These are phyloP conservation scores for Caenorhabditis auriculariae DNA, from an alignment of 2,888 invertebrate genomes.

Conservation along the genomic window DNA sequence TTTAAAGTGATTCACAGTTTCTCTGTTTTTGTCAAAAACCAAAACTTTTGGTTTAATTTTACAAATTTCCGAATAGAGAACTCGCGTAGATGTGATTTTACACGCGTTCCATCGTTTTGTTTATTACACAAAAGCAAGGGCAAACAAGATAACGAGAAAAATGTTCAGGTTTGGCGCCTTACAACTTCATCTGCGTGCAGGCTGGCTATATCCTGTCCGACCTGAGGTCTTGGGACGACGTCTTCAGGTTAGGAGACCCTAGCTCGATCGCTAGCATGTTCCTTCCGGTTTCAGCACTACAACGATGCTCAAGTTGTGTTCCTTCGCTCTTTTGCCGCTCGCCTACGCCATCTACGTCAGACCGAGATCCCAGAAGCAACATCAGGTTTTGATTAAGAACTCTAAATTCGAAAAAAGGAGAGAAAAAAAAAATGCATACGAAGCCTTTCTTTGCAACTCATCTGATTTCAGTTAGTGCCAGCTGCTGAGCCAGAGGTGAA, in stretches of 20 bases:
- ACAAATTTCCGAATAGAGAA: too few relatives aligned
- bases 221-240: constrained; percentile 65
- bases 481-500: constrained; percentile 19
- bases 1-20: too few relatives aligned
- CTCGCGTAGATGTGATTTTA: too few relatives aligned
- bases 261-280: too few relatives aligned
- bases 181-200: constrained; percentile 71
- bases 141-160: too few relatives aligned
- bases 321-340: constrained; percentile 60
- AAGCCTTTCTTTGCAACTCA: too few relatives aligned
- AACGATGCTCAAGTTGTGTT: constrained; percentile 61
- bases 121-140: too few relatives aligned
- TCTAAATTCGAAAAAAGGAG: constrained; percentile 3
- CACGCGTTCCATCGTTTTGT: too few relatives aligned
- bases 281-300: constrained; percentile 45
- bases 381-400: constrained; percentile 20
- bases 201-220: constrained; percentile 70
- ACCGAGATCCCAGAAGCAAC: constrained; percentile 39
- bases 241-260: constrained; percentile 30
- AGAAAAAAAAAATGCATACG: not conserved
- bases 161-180: constrained; percentile 71
- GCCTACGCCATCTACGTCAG: constrained; percentile 60
- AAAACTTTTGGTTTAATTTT: too few relatives aligned
- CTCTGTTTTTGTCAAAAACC: too few relatives aligned
- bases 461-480: constrained; percentile 30